Evolutionary conservation across 2,113 vertebrate species (phyloP).

Genomic region (human (Homo sapiens)): GRCh38 chr12:123391501-123392000

Average conservation of each 20-base stretch:
- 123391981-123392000: not conserved
- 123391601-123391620: not conserved
- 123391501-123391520: slow-evolving; percentile 44
- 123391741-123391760: not conserved
- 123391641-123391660: not conserved
- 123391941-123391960: not conserved
- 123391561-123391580: not conserved
- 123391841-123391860: not conserved
- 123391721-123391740: not conserved
- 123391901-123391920: not conserved
- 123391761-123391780: not conserved
- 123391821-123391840: not conserved
- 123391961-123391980: not conserved
- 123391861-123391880: not conserved
- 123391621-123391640: not conserved
- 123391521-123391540: not conserved
- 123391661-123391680: not conserved
- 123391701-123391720: not conserved
- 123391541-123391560: not conserved
- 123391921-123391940: no score
- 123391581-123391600: not conserved
- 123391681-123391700: not conserved
- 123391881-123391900: not conserved
- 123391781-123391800: not conserved
- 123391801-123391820: not conserved